These are phyloP conservation scores for Aplidium turbinatum DNA, from an alignment of 23 tunicate genomes.

Conservation along the genomic window DNA sequence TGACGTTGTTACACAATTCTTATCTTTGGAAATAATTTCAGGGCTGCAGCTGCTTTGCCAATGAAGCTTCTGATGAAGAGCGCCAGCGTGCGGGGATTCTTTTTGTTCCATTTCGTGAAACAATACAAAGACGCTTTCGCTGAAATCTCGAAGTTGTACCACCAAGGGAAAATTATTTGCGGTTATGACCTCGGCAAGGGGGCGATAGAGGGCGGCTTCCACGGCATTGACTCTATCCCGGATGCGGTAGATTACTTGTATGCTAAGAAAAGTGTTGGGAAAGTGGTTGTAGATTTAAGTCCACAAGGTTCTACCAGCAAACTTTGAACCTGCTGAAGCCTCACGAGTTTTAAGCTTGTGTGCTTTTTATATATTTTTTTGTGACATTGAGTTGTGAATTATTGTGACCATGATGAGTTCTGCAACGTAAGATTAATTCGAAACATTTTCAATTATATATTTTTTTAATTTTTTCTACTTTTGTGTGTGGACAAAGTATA, in stretches of 20 bases:
- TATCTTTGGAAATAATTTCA: too few species aligned
- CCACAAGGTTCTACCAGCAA: too few species aligned
- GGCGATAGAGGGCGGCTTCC: conserved; percentile 49
- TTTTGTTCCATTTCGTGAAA: conserved; percentile 77
- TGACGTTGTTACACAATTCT: too few species aligned
- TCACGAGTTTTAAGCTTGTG: too few species aligned
- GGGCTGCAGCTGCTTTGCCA: conserved; percentile 90
- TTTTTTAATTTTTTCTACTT: too few species aligned
- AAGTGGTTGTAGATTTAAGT: conserved; percentile 88
- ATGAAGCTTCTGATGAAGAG: conserved; percentile 93
- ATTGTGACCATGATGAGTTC: too few species aligned
- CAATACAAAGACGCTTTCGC: conserved; percentile 61
- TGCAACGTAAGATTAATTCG: too few species aligned
- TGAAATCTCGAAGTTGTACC: conserved; percentile 35
- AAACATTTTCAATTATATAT: too few species aligned
- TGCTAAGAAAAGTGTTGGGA: conserved; percentile 93
- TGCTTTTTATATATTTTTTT: too few species aligned
- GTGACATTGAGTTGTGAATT: too few species aligned
- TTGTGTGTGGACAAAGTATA: too few species aligned
- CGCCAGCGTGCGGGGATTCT: conserved; percentile 89
- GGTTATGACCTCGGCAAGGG: conserved; percentile 47
- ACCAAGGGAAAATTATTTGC: conserved; percentile 38
- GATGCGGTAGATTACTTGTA: conserved; percentile 96
- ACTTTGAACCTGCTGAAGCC: too few species aligned
- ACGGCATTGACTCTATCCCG: conserved; percentile 80